Evolutionary conservation across 2,797 vertebrate species (phyloP), one percentile per base, ranked within the genome.

Genomic region (Buceros bicornis): DNA sequence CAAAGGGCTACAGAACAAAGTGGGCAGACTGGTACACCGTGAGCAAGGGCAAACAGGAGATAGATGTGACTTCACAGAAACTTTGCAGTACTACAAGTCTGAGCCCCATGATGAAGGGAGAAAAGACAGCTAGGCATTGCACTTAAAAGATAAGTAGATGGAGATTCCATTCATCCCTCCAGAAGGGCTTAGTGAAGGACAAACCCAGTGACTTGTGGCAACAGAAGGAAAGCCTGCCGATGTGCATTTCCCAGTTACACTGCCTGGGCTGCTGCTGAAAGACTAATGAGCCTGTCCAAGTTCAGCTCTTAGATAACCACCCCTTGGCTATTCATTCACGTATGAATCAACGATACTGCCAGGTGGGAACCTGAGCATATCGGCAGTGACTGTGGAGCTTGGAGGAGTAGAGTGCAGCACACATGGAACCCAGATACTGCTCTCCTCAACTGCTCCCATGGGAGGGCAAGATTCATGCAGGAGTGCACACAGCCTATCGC

Each of bases 11-110:
- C 4, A 18, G 20, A 35, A 50, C 26, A 81, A 65, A 73, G 24
- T 1, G 8, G n/a, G 19, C 18, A 67, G n/a, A 22, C 11, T 16
- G 20, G 37, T 37, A 58, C 16, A 84, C n/a, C n/a, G 25, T 5
- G 5, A 65, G 14, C 61, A 65, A 72, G 21, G 24, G 48, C 0
- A 0, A 48, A 69, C 18, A 47, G 42, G 5, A 60, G 25, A 18
- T 25, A 74, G 45, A 51, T 12, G 5, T 13, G 37, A 19, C 60
- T 61, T 66, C 47, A 60, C n/a, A 70, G 61, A 78, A 42, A 82
- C 17, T 37, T 42, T 33, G 13, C 19, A 37, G 26, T 1, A 2
- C 22, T 33, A 25, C 2, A 3, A 8, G 24, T 24, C 19, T 77
- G n/a, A 69, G 21, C 33, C 24, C 37, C 42, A 17, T 1, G 51